These are phyloP conservation scores for Osmerus mordax DNA, from an alignment of 2,113 vertebrate genomes.

Conservation along the genomic window DNA sequence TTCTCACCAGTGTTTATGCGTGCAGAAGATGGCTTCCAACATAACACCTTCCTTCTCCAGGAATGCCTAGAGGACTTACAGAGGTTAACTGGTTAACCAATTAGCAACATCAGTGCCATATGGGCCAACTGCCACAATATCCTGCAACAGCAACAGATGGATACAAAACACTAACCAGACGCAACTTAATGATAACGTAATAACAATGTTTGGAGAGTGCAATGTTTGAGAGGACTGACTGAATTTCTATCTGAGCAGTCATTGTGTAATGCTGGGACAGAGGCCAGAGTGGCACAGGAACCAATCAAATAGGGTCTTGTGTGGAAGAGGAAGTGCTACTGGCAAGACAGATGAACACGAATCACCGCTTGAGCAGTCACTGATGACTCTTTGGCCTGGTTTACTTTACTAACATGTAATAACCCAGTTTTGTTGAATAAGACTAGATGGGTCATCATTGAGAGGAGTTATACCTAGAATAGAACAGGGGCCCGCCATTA, in stretches of 20 bases:
- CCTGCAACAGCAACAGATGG: constrained; percentile 10
- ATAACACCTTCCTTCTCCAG: constrained; percentile 83
- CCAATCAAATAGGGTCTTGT: background rate
- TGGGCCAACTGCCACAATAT: background rate
- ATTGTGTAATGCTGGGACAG: background rate
- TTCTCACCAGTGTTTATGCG: constrained; percentile 96
- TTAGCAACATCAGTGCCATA: background rate
- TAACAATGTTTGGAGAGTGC: too few species aligned
- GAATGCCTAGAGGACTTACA: constrained; percentile 68
- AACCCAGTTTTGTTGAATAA: too few species aligned
- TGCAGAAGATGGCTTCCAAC: constrained; percentile 92
- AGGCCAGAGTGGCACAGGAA: constrained; percentile 4
- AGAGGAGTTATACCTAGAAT: too few species aligned
- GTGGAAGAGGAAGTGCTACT: background rate
- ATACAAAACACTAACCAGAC: too few species aligned
- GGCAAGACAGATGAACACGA: background rate
- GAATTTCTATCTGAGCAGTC: background rate
- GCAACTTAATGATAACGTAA: too few species aligned
- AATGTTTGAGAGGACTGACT: too few species aligned
- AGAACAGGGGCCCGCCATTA: too few species aligned
- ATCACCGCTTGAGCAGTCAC: too few species aligned
- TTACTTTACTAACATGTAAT: too few species aligned
- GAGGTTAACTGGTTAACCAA: constrained; percentile 2
- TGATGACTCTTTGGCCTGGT: too few species aligned
- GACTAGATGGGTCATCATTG: too few species aligned